A percentile compares a stretch with the other conserved stretches of the same genome.
Conservation (phyloP, 2,113 vertebrate genomes). For the Falco punctatus region DNA sequence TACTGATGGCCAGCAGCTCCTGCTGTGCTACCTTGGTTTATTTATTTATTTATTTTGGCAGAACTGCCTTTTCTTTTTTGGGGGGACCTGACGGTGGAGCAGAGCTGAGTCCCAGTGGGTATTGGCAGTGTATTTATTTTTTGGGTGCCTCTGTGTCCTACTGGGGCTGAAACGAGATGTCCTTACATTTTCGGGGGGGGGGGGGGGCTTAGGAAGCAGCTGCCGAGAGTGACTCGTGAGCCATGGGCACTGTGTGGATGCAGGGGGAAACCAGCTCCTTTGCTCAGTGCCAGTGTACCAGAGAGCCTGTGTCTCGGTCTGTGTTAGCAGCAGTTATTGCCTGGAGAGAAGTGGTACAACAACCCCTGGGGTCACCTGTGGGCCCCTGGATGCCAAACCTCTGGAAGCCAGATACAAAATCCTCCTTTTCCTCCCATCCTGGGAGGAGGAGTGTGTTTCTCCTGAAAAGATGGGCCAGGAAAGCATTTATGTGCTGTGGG, state of each 20-base stretch:
- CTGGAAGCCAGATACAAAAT: neutral
- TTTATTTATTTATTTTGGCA: rapidly evolving
- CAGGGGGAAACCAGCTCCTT: neutral
- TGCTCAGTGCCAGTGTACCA: rapidly evolving
- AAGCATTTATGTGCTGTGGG: neutral
- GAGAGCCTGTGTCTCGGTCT: neutral
- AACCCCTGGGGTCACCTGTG: rapidly evolving
- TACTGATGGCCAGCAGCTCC: rapidly evolving
- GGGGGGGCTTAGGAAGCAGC: neutral
- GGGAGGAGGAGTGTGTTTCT: neutral
- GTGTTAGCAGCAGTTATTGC: neutral
- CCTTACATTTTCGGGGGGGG: rapidly evolving
- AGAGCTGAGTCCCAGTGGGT: neutral
- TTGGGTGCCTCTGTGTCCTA: neutral
- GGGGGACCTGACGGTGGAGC: neutral
- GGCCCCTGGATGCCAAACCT: neutral
- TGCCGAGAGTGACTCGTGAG: neutral
- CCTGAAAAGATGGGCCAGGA: neutral
- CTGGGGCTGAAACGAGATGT: neutral
- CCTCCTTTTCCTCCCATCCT: neutral
- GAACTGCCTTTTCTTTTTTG: neutral
- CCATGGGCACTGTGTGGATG: rapidly evolving
- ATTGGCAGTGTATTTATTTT: neutral
- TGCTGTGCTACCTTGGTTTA: neutral
- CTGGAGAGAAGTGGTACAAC: neutral